These are phyloP conservation scores for Theristicus caerulescens DNA, from an alignment of 2,113 vertebrate species.

Conservation along the genomic window DNA sequence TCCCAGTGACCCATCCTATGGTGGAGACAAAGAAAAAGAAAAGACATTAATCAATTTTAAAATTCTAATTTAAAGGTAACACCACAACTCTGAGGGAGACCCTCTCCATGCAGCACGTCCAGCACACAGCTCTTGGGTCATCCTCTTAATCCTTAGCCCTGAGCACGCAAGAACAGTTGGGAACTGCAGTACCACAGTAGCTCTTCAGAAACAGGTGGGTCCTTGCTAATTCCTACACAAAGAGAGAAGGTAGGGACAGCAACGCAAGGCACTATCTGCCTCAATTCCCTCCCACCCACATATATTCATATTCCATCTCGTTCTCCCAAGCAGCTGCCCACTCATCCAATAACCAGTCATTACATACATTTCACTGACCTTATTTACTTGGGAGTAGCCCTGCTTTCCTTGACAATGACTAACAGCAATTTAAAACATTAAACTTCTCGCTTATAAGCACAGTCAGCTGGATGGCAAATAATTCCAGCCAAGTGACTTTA, in stretches of 20 bases:
- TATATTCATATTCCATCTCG: background rate
- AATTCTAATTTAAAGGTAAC: background rate
- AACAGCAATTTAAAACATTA: background rate
- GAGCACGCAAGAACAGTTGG: background rate
- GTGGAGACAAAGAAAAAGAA: background rate
- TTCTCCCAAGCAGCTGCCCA: background rate
- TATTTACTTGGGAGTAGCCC: background rate
- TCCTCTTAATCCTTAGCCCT: background rate
- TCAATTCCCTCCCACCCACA: background rate
- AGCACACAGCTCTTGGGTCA: background rate
- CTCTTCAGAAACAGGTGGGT: background rate
- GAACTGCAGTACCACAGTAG: background rate
- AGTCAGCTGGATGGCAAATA: background rate
- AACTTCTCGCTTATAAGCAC: background rate
- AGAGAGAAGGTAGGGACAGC: background rate
- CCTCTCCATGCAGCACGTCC: background rate
- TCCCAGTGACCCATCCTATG: slow-evolving; percentile 93
- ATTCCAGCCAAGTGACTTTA: background rate
- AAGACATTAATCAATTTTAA: background rate
- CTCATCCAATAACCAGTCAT: background rate
- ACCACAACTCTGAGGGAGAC: background rate
- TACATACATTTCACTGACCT: background rate
- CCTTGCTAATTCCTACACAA: background rate
- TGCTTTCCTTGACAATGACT: background rate
- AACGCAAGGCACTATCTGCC: background rate